Base-by-base conservation (phyloP, 2,797 vertebrate species). In the Eulemur albifrons region DNA sequence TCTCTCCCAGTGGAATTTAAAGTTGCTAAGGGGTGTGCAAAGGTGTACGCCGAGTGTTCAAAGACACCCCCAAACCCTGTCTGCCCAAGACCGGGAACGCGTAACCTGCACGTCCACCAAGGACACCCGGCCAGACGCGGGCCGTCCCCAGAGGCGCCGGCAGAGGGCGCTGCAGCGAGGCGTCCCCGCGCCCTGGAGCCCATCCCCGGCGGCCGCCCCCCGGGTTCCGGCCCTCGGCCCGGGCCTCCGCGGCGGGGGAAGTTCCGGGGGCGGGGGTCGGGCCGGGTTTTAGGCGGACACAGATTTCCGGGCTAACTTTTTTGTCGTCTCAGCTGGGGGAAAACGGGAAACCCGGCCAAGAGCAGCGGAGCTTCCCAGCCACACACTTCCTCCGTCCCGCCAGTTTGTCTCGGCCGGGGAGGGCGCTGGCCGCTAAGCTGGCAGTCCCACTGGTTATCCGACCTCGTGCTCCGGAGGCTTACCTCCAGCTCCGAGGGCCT, bases 351-450 rank as follows among this genome's bases (percentile, higher is more conserved):
- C 85, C 86, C 81, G 3, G 83, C 69, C 69, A 27, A 93, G 94
- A 97, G 82, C 69, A 0, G 21, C 17, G 95, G 95, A 96, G 88
- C 97, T 97, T 94, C 97, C 96, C 96, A 87, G 89, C 54, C 70
- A 7, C 91, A 67, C 18, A 83, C 94, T 94, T 97, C 95, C 96
- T 96, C 82, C 21, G 72, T 65, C 73, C 35, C 4, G 48, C 45
- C 5, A 45, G 17, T 17, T 11, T 6, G 57, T 63, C 65, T 52
- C 10, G 0, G 61, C 45, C 5, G 0, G 38, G 43, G 61, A 69
- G 50, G 48, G 67, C 27, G 18, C 35, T 35, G 43, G 72, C 25
- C 7, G 20, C 65, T 8, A 25, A 7, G 45, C n/a, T 0, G 69
- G 25, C 83, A 10, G 65, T 27, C 57, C 45, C 61, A 35, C 89